phyloP scores from a whole-genome alignment of 2,113 vertebrate genomes.

The Hippocampus abdominalis region DNA sequence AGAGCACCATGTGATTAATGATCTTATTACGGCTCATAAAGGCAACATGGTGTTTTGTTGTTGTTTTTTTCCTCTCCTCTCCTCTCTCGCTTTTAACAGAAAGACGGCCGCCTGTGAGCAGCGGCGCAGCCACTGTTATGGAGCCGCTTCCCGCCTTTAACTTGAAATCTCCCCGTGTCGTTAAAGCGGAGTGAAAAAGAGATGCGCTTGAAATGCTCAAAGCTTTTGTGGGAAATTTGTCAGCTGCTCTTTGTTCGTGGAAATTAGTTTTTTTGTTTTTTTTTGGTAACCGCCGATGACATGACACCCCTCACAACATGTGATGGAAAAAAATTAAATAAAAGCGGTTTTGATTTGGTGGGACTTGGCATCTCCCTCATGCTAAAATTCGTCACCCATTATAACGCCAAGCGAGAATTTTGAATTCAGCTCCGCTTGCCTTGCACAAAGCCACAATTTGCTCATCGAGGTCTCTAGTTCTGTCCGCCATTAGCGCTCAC shows the following conservation, averaged over 20 bases:
- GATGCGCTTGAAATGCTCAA: neutral
- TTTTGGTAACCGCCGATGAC: neutral
- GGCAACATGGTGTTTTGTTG: neutral
- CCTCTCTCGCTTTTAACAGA: neutral
- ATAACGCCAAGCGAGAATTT: too few relatives aligned
- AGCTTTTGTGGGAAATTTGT: neutral
- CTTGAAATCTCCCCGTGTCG: neutral
- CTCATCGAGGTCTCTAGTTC: neutral
- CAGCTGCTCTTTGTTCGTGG: neutral
- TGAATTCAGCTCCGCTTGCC: neutral
- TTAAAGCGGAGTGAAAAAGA: neutral
- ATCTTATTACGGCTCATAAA: constrained; percentile 6
- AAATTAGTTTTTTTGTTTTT: neutral
- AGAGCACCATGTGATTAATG: neutral
- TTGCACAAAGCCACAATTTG: neutral
- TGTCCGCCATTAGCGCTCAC: neutral
- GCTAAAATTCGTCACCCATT: too few relatives aligned
- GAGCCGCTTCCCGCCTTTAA: neutral
- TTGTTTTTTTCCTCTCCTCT: neutral
- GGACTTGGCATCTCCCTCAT: too few relatives aligned
- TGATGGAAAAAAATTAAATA: too few relatives aligned
- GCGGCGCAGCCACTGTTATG: neutral
- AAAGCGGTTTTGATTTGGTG: too few relatives aligned
- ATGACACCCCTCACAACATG: too few relatives aligned
- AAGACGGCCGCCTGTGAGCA: neutral